Evolutionary conservation across 2,888 invertebrate species (phyloP), one percentile per base, ranked within the genome.

Genomic region (Diachrysia chrysitis): DNA sequence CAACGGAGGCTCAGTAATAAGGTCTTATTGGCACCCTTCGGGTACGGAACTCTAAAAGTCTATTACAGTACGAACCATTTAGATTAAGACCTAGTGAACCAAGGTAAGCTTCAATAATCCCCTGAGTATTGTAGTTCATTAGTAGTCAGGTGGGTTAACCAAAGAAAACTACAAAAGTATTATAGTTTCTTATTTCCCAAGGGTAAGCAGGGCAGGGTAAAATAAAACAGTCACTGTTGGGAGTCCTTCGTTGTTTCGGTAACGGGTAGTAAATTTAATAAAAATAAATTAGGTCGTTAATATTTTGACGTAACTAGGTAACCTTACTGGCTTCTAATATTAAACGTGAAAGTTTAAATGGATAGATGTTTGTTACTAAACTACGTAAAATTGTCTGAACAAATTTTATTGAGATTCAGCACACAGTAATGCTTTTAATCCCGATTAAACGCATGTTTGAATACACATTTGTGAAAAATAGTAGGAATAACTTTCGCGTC

Each of bases 21-120:
- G n/a, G n/a, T n/a, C n/a, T n/a, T n/a, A n/a, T n/a, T n/a, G n/a
- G n/a, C n/a, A n/a, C n/a, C n/a, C n/a, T n/a, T n/a, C n/a, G n/a
- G n/a, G n/a, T n/a, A n/a, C n/a, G n/a, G n/a, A n/a, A n/a, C n/a
- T n/a, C n/a, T n/a, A n/a, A n/a, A n/a, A n/a, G n/a, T n/a, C 58
- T 53, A 64, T 56, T 57, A 65, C 63, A 73, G 65, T 64, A 55
- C 29, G 37, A 42, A 63, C 68, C 65, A 69, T 71, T 79, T 74
- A 62, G 14, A 42, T 59, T 19, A 80, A 76, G 66, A 63, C 66
- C 48, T 58, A 42, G n/a, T 60, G 59, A 71, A 69, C 61, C 67
- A 69, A n/a, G 42, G 48, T 78, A 81, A 78, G 70, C 79, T 74
- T 21, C 54, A 29, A 64, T 76, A 81, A 76, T 78, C 80, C 76